These are phyloP conservation scores for Drosophila aff. DNA, from an alignment of 1,140 invertebrate species.

Conservation along the genomic window DNA sequence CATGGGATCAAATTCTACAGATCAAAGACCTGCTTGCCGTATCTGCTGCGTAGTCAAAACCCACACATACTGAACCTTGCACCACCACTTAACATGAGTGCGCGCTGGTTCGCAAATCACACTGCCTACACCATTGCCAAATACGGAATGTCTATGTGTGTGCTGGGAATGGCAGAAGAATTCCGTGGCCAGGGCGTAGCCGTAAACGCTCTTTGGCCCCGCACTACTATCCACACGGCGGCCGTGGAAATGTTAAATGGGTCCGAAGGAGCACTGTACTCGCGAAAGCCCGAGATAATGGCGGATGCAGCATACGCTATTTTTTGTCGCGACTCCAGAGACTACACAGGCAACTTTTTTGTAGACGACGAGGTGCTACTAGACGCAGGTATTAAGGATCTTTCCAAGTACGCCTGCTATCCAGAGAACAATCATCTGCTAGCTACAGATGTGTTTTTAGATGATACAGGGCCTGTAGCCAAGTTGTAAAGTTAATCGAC, in stretches of 20 bases:
- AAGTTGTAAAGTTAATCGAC: conserved; percentile 37
- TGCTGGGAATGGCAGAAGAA: conserved; percentile 97
- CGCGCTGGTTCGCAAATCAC: conserved; percentile 96
- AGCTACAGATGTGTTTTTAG: conserved; percentile 96
- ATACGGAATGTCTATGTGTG: conserved; percentile 99
- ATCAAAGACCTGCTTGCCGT: conserved; percentile 97
- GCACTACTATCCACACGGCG: conserved; percentile 97
- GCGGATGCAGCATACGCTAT: conserved; percentile 97
- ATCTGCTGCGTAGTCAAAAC: conserved; percentile 94
- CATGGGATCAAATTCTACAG: conserved; percentile 89
- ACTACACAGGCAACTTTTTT: conserved; percentile 94
- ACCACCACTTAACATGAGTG: conserved; percentile 96
- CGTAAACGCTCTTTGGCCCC: conserved; percentile 99
- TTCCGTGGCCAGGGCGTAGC: conserved; percentile 93
- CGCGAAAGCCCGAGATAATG: conserved; percentile 96
- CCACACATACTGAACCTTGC: conserved; percentile 99
- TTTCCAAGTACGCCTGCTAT: conserved; percentile 94
- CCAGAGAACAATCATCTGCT: conserved; percentile 90
- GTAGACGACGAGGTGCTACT: conserved; percentile 96
- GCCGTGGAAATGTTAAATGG: conserved; percentile 98
- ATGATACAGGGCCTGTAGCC: conserved; percentile 82
- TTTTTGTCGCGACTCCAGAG: conserved; percentile 90
- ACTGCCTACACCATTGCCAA: conserved; percentile 99
- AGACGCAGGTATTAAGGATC: conserved; percentile 92
- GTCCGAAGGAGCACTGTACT: conserved; percentile 91